Conservation (phyloP, 2,113 vertebrate species). For the Solea solea region DNA sequence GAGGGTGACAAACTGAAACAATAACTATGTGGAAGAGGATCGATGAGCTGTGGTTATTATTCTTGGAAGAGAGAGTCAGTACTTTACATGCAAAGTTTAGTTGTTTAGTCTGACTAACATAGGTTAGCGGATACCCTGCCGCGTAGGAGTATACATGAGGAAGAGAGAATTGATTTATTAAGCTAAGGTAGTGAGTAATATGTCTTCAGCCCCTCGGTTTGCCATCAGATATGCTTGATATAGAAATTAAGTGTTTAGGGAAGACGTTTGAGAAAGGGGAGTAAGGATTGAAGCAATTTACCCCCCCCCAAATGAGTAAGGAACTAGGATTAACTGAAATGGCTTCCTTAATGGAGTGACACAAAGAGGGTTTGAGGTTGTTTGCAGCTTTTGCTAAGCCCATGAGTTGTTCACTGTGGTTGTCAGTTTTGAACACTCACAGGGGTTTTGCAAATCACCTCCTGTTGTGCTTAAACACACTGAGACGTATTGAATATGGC, state of each 20-base stretch:
- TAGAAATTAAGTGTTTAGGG: conserved; percentile 39
- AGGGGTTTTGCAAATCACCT: conserved; percentile 52
- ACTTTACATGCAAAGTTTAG: no score
- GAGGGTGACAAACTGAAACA: conserved; percentile 19
- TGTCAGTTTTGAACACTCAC: conserved; percentile 54
- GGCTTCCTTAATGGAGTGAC: conserved; percentile 47
- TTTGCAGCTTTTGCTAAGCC: conserved; percentile 58
- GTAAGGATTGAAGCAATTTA: conserved; percentile 8
- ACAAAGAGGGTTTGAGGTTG: conserved; percentile 35
- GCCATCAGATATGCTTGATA: conserved; percentile 34
- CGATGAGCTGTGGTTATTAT: conserved; percentile 15
- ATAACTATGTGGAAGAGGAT: background rate
- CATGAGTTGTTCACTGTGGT: conserved; percentile 38
- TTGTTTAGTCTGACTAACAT: no score
- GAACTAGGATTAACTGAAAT: conserved; percentile 50
- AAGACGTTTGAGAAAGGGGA: conserved; percentile 22
- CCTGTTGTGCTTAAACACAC: conserved; percentile 53
- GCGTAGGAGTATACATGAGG: no score
- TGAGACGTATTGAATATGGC: conserved; percentile 45
- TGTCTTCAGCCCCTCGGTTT: conserved; percentile 24
- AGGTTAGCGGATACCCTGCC: no score
- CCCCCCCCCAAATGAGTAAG: conserved; percentile 1
- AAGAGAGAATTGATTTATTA: background rate
- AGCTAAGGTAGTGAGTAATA: conserved; percentile 17
- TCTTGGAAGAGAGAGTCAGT: conserved; percentile 9